Evolutionary conservation across 2,888 invertebrate genomes (phyloP), one percentile per base, ranked within the genome.

Genomic region (Drosophila kanekoi): DNA sequence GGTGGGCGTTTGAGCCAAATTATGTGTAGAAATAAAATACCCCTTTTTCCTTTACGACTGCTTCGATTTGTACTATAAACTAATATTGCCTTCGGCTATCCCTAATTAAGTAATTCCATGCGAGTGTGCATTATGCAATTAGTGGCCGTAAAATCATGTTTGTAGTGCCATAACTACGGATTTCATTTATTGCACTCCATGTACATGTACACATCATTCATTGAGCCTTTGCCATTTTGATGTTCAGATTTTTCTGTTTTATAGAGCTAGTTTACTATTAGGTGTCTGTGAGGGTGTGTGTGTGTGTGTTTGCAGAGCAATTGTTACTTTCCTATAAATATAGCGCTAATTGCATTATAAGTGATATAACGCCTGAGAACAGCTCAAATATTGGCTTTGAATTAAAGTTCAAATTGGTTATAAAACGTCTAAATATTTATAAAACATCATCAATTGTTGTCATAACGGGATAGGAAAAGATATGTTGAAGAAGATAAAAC

Each of bases 101-200:
- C 67, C 79, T 81, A 85, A 85, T 89, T 85, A 84, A 85, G 89
- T 77, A 79, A 87, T 87, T 87, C 53, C 84, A 72, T 65, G 28
- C 53, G 64, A 71, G 76, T 76, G 67, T 75, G 81, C 66, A 72
- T 86, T 89, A 89, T 81, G 85, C 85, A 89, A 85, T 85, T 85
- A 85, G 81, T 79, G 79, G 79, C 64, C 64, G 51, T 85, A 89
- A 89, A 89, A 78, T 65, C 66, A 81, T 84, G 72, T 72, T 79
- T 75, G 77, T 65, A 71, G 66, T 78, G 64, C 58, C 63, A 86
- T 67, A 81, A 61, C 60, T 52, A 60, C 77, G 63, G 65, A 81
- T 76, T 69, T 68, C 60, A 61, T 73, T 73, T 79, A 70, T 80
- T 73, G 23, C 43, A 56, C 18, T 13, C 37, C 20, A 40, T 58